These are phyloP conservation scores for Pyrrhura leucotis DNA, from an alignment of 2,797 vertebrate genomes.

Conservation along the genomic window DNA sequence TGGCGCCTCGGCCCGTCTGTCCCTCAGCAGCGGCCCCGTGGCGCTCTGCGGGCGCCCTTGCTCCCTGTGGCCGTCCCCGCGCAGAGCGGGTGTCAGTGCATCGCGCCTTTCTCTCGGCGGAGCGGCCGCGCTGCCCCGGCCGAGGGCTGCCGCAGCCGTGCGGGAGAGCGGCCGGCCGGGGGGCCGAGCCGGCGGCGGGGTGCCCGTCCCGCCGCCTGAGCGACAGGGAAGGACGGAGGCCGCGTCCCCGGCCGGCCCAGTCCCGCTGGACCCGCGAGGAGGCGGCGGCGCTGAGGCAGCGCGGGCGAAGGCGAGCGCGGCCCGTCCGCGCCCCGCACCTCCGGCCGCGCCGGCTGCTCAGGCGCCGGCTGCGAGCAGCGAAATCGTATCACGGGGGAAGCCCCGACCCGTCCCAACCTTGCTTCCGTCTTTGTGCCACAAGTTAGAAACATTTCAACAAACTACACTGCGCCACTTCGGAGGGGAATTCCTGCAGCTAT, in stretches of 20 bases:
- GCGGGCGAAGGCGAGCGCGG: too few species aligned
- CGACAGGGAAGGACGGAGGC: background rate
- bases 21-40: background rate
- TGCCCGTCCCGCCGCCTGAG: background rate
- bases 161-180: background rate
- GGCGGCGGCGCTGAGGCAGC: background rate
- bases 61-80: background rate
- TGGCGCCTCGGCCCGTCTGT: too few species aligned
- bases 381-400: too few species aligned
- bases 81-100: background rate
- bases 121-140: background rate
- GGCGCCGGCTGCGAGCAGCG: background rate
- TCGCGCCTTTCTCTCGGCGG: background rate
- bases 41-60: background rate
- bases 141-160: background rate
- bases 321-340: background rate
- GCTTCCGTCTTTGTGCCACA: background rate
- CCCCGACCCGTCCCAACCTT: background rate
- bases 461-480: background rate
- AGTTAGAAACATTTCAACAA: background rate
- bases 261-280: background rate
- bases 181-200: background rate
- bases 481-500: accelerated
- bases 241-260: background rate
- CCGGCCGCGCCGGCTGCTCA: too few species aligned